Conservation (phyloP, 1,140 invertebrate genomes). For the Lasioglossum baleicum region DNA sequence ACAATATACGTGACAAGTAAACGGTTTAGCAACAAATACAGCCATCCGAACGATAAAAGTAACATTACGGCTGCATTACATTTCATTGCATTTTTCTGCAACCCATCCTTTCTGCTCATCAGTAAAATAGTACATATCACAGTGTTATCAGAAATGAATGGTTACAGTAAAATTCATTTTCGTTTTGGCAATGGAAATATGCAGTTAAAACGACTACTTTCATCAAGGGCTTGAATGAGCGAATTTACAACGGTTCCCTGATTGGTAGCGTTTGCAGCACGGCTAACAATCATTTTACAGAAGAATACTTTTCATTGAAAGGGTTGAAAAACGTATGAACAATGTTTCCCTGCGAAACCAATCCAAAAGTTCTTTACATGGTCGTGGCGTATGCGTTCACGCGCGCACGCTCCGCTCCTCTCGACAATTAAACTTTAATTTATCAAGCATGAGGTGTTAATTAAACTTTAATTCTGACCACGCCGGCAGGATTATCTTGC, state of each 20-base stretch:
- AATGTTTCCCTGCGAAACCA: conserved; percentile 20
- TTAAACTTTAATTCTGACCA: conserved; percentile 69
- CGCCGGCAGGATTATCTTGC: conserved; percentile 55
- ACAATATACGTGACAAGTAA: too few species aligned
- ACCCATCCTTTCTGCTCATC: too few species aligned
- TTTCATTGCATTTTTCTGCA: too few species aligned
- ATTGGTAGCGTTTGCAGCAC: neutral
- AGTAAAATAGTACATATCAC: neutral
- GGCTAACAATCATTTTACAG: neutral
- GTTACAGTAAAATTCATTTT: neutral
- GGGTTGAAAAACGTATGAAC: conserved; percentile 9
- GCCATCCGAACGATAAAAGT: too few species aligned
- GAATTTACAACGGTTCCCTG: neutral
- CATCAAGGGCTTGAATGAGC: neutral
- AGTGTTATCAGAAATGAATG: neutral
- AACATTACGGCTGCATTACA: too few species aligned
- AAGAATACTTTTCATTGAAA: neutral
- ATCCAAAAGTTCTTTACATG: neutral
- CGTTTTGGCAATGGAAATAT: neutral
- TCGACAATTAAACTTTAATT: conserved; percentile 66
- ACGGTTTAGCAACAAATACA: too few species aligned
- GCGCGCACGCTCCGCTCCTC: conserved; percentile 10
- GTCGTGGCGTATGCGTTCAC: neutral
- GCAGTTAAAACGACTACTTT: neutral
- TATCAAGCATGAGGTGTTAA: conserved; percentile 62